Evolutionary conservation across 1,140 invertebrate species (phyloP).

Genomic region (Thrips palmi): DNA sequence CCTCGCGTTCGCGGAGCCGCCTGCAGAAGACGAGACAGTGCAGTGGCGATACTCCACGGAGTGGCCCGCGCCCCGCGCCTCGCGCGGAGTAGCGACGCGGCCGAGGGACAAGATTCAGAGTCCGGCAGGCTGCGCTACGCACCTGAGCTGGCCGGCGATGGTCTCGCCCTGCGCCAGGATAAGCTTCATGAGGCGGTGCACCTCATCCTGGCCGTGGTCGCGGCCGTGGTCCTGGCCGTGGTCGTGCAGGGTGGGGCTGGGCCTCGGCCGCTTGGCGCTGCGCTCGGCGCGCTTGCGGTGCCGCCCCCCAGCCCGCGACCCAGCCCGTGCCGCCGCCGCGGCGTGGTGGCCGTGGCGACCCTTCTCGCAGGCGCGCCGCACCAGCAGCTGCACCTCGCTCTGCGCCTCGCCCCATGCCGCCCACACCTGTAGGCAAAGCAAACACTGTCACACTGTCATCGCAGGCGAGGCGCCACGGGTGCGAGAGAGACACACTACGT

Average conservation of each 20-base stretch:
- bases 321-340: constrained; percentile 18
- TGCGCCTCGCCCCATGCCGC: constrained; percentile 54
- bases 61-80: constrained; percentile 4
- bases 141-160: constrained; percentile 53
- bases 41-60: constrained; percentile 7
- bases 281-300: constrained; percentile 6
- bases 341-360: constrained; percentile 13
- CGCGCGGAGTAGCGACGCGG: not conserved
- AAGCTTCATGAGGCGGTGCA: constrained; percentile 37
- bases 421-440: too few relatives aligned
- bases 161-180: constrained; percentile 64
- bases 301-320: constrained; percentile 7
- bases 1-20: constrained; percentile 48
- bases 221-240: constrained; percentile 9
- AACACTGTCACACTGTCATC: too few relatives aligned
- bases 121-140: not conserved
- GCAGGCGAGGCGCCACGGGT: too few relatives aligned
- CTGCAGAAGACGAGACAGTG: constrained; percentile 11
- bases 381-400: constrained; percentile 36
- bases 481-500: too few relatives aligned
- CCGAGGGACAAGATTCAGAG: constrained; percentile 5
- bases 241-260: constrained; percentile 2
- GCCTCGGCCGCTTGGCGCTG: not conserved
- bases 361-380: constrained; percentile 19
- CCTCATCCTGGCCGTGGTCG: constrained; percentile 16